Evolutionary conservation across 2,797 vertebrate species (phyloP), one percentile per base, ranked within the genome.

Genomic region (Sebastes oblongus): DNA sequence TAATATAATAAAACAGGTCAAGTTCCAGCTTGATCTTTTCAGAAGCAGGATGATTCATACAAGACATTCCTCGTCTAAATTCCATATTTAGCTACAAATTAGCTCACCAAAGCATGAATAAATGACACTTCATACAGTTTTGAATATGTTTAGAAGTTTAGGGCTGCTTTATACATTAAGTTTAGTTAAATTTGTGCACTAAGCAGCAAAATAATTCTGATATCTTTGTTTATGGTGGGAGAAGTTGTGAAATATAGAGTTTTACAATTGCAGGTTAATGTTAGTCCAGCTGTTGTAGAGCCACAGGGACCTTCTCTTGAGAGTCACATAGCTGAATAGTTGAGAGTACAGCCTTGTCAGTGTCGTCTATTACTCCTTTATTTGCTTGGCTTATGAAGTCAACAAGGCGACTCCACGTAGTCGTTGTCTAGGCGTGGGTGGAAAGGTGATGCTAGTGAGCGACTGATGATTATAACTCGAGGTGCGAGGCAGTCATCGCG

Each of bases 391-490:
- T 24, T 42, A 39, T 71, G 62, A 72, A 34, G 71, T 76, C 24
- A 99, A 91, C 98, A 99, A 0, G 98, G 98, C 0, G 98, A 99
- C 91, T 99, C 98, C 55, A 99, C 98, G 0, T 99, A 99, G 92
- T 99, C 98, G 0, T 99, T 99, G 69, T 99, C 97, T 24, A 97
- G 88, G 14, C 97, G 96, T 0, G 96, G 96, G 75, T 97, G 96
- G 69, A 98, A 96, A 71, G 96, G 95, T 0, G 97, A 95, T 0
- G 95, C 94, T 71, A 99, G 94, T 8, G 97, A 96, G 24, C 96
- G 97, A 77, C 97, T 97, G 90, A 99, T 98, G 91, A 99, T 96
- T 0, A 99, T 99, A 80, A 99, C 97, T 0, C 95, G 93, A 0
- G 98, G 98, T 0, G 97, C 92, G 72, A 97, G 96, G 89, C 97